Evolutionary conservation across 2,797 vertebrate genomes (phyloP).

Genomic region (Arremon brunneinucha): DNA sequence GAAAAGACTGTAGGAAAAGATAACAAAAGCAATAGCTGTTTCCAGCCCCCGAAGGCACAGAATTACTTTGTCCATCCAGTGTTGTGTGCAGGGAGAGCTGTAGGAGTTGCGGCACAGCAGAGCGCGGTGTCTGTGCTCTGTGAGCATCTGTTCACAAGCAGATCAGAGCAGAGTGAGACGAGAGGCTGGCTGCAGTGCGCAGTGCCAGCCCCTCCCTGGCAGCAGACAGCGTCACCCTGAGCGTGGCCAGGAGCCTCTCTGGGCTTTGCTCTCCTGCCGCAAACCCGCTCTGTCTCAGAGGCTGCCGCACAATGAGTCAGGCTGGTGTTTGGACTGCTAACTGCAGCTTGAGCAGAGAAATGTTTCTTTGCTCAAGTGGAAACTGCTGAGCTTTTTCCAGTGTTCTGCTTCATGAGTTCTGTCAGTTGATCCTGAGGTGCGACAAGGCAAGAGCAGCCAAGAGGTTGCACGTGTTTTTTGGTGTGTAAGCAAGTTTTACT

Average conservation of each 20-base stretch:
- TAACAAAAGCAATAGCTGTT: not conserved
- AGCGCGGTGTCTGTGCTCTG: rapidly evolving
- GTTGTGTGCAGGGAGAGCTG: not conserved
- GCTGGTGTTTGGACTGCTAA: not conserved
- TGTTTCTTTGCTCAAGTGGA: not conserved
- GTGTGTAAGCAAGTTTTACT: not conserved
- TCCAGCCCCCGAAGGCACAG: not conserved
- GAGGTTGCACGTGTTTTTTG: not conserved
- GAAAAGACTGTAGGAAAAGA: not conserved
- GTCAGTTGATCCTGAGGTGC: not conserved
- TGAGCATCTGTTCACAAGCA: not conserved
- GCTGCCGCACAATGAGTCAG: not conserved
- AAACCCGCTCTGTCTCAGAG: not conserved
- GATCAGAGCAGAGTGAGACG: not conserved
- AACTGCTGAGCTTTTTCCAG: not conserved
- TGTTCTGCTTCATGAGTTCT: not conserved
- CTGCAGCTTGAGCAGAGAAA: not conserved
- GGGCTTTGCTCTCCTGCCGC: not conserved
- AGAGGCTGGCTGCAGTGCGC: not conserved
- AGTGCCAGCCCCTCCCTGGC: not conserved
- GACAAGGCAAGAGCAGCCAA: not conserved
- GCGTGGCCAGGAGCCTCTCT: not conserved
- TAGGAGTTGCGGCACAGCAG: not conserved
- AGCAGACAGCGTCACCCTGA: not conserved
- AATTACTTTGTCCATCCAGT: not conserved